Evolutionary conservation across 2,888 invertebrate species (phyloP), one percentile per base, ranked within the genome.

Genomic region (Neocrepidodera transversa): DNA sequence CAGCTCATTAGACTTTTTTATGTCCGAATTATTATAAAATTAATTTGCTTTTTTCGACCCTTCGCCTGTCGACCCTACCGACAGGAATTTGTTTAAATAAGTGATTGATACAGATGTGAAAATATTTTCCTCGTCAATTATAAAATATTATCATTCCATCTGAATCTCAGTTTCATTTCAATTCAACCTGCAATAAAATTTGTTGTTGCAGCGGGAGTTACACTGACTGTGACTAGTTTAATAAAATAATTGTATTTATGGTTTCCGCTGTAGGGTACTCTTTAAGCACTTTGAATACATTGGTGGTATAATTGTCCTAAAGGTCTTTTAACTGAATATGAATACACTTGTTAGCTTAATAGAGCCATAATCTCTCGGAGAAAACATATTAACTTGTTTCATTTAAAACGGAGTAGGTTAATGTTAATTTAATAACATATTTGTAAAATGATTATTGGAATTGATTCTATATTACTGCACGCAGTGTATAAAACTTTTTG

Each of bases 211-310:
- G 11, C 13, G n/a, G n/a, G n/a, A n/a, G n/a, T n/a, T 20, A 20
- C 23, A 43, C 43, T 43, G 23, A 23, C 43, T 23, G 43, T 23
- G 43, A 43, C 8, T 43, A 11, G 20, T 23, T 43, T 43, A 43
- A 43, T 43, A 43, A 43, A 43, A 43, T 43, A 43, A 43, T 43
- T 43, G 43, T 43, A 43, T 43, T 43, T 43, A 43, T 43, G 43
- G 23, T 43, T 43, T 43, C 43, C 43, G 43, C 43, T 43, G 43
- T 23, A 23, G 43, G 43, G 43, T 43, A 43, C 23, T 43, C 11
- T 43, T 43, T 20, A 43, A 43, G 18, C 10, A 43, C 43, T 43
- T 43, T 23, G 20, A n/a, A 43, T 43, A 23, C n/a, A 40, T 40
- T 40, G 40, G 13, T 40, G 5, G 11, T 40, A 10, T 43, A 10